Evolutionary conservation across 2,113 vertebrate genomes (phyloP).

Genomic region (Panthera uncia): DNA sequence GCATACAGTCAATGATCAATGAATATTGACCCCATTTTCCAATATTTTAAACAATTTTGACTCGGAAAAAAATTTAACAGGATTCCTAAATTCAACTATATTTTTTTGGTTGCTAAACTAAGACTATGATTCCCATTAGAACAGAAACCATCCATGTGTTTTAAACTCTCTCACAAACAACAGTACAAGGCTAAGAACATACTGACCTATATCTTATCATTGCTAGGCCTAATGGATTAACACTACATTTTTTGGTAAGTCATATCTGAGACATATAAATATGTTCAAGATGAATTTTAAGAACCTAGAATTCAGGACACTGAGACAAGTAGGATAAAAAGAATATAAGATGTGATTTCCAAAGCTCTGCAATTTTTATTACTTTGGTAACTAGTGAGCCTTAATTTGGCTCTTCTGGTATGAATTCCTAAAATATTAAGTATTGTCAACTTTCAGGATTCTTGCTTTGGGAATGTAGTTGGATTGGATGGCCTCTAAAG

Average conservation of each 20-base stretch:
- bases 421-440: constrained; percentile 4
- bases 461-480: background rate
- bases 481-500: background rate
- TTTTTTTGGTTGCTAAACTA: background rate
- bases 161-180: background rate
- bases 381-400: background rate
- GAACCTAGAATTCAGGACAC: background rate
- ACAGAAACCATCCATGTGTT: background rate
- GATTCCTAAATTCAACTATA: background rate
- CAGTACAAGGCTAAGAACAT: background rate
- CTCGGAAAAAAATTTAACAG: background rate
- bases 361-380: constrained; percentile 9
- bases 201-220: background rate
- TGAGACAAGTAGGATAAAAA: background rate
- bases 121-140: background rate
- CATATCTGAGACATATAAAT: background rate
- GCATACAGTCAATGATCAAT: background rate
- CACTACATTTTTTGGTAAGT: background rate
- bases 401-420: background rate
- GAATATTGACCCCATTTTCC: constrained; percentile 6
- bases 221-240: background rate
- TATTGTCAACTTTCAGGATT: background rate
- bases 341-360: constrained; percentile 17
- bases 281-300: constrained; percentile 4
- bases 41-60: background rate